Base-by-base conservation (phyloP, 92 coral and sea anemone species). In the Zoanthus solanderi region DNA sequence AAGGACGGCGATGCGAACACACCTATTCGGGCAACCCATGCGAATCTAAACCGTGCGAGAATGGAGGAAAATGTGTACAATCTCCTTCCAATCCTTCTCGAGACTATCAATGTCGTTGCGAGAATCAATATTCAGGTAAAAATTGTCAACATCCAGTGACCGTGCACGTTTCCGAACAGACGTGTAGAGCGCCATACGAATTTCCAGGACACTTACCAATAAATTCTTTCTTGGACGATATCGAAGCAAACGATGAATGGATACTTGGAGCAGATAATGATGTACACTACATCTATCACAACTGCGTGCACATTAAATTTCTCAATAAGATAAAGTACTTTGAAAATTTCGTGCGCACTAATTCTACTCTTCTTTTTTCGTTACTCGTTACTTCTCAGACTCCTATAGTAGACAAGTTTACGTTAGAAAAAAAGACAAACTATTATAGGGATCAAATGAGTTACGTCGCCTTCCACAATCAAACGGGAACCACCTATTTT, bases 1-100 rank as follows among this genome's bases (percentile, higher is more conserved):
- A 69, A n/a, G 74, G 74, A 7, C 74, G 5, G 0, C 74, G 74
- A 6, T 69, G 74, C 74, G 74, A 69, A 69, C 74, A 69, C 74
- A 18, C 15, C 15, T 69, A n/a, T 18, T 69, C 74, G 15, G 74
- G 74, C 6, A 13, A 69, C 15, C 74, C 74, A 18, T 69, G 74
- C 74, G 74, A 69, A 28, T 69, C 74, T n/a, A 69, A 69, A 18
- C 74, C 74, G 12, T 69, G 74, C 15, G 74, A 69, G n/a, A 69
- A 69, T 34, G 74, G 74, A 0, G 74, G 74, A 18, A 69, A 69
- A 69, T 69, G 74, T 18, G 1, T 34, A 2, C 6, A 34, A 18
- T n/a, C 74, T 32, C 74, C 45, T 5, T 0, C 74, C 74, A n/a
- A 69, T 18, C 15, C 74, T 23, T 23, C 23, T 0, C 1, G 5